Percentiles rank a stretch among this genome's conserved stretches.
Conservation (phyloP, 2,888 invertebrate species). For the Phyllotreta striolata region DNA sequence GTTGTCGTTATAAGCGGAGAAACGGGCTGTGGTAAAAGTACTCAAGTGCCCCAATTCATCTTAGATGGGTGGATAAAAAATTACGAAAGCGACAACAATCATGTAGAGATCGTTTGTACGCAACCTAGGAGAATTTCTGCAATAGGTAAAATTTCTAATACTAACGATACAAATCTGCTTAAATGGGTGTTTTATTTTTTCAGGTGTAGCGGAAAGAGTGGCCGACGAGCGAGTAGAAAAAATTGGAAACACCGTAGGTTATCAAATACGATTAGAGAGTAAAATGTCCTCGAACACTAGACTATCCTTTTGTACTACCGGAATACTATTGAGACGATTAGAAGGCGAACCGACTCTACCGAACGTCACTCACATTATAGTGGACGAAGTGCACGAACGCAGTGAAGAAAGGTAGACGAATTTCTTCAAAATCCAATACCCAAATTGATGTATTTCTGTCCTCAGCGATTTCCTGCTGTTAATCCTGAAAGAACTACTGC, state of each 20-base stretch:
- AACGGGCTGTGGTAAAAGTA: conserved; percentile 86
- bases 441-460: conserved; percentile 29
- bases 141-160: conserved; percentile 62
- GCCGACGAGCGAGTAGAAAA: conserved; percentile 85
- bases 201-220: conserved; percentile 86
- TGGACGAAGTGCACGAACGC: conserved; percentile 94
- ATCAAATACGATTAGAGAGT: conserved; percentile 81
- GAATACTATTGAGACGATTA: conserved; percentile 84
- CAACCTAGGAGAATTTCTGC: conserved; percentile 93
- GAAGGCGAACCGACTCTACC: conserved; percentile 79
- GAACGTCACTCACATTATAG: conserved; percentile 83
- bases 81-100: conserved; percentile 64
- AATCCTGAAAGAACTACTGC: conserved; percentile 79
- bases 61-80: conserved; percentile 84
- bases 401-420: conserved; percentile 76
- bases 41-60: conserved; percentile 93
- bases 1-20: conserved; percentile 81
- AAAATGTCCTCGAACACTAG: conserved; percentile 81
- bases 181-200: not conserved
- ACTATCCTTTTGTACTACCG: conserved; percentile 92
- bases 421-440: not conserved
- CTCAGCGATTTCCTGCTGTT: conserved; percentile 85
- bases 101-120: conserved; percentile 88
- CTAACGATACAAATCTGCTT: not conserved
- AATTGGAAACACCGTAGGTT: conserved; percentile 72